These are phyloP conservation scores for Meda fulgida DNA, from an alignment of 2,797 vertebrate genomes.

Conservation along the genomic window DNA sequence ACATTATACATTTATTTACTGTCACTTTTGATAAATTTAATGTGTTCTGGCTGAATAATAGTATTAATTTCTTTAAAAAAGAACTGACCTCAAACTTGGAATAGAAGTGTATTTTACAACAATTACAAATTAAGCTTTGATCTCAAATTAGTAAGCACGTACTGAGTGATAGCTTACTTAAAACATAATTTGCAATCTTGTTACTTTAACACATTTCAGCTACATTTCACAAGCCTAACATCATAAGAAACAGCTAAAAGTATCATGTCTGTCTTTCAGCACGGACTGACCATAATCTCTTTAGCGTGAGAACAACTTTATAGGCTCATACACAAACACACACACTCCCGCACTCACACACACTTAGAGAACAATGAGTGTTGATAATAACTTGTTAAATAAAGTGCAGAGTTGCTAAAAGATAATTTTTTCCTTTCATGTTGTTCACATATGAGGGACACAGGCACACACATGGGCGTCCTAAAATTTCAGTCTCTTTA, in stretches of 20 bases:
- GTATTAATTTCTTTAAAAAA: too few species aligned
- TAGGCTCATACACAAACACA: not conserved
- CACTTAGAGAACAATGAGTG: conserved; percentile 19
- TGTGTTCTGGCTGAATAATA: not conserved
- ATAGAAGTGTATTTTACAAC: not conserved
- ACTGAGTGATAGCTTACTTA: not conserved
- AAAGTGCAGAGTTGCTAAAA: conserved; percentile 11
- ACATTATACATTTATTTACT: not conserved
- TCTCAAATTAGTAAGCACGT: not conserved
- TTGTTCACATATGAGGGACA: not conserved
- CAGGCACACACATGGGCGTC: not conserved
- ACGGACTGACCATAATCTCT: not conserved
- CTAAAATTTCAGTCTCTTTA: not conserved
- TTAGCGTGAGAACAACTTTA: not conserved
- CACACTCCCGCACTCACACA: not conserved
- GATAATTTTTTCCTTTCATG: not conserved
- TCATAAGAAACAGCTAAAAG: not conserved
- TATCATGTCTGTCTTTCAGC: not conserved
- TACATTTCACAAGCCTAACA: not conserved
- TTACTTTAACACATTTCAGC: not conserved
- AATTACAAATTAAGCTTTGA: not conserved
- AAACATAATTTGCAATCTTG: not conserved
- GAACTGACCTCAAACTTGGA: not conserved
- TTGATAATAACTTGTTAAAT: conserved; percentile 1
- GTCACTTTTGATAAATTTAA: not conserved